Evolutionary conservation across 2,888 invertebrate species (phyloP).

Genomic region (Ptychoptera albimana): DNA sequence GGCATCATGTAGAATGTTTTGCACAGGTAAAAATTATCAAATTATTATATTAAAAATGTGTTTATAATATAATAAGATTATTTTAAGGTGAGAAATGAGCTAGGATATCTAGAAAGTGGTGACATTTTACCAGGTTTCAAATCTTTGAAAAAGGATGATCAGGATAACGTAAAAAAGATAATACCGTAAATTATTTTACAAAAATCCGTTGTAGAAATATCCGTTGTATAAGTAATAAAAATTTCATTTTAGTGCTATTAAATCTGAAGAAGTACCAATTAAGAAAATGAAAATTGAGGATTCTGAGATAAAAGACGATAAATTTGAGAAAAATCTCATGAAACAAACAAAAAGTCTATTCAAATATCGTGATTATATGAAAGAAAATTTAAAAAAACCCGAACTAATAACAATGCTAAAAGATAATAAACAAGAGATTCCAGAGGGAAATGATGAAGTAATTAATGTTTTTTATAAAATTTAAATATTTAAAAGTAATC

Average conservation of each 20-base stretch:
- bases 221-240: background rate
- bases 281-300: conserved; percentile 54
- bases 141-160: conserved; percentile 52
- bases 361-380: conserved; percentile 45
- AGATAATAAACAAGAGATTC: conserved; percentile 45
- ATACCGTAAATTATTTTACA: conserved; percentile 42
- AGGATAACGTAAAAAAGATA: conserved; percentile 40
- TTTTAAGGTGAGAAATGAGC: conserved; percentile 38
- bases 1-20: conserved; percentile 91
- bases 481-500: background rate
- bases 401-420: conserved; percentile 49
- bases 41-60: background rate
- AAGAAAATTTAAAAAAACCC: conserved; percentile 38
- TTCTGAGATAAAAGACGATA: no score
- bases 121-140: conserved; percentile 63
- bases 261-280: conserved; percentile 34
- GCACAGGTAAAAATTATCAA: conserved; percentile 32
- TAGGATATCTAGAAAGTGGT: conserved; percentile 58
- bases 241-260: conserved; percentile 15
- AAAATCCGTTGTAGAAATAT: background rate
- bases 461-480: background rate
- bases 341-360: conserved; percentile 30
- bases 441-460: background rate
- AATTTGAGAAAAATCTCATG: conserved; percentile 9
- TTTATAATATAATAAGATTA: background rate